Conservation (phyloP, 2,113 vertebrate genomes). For the Halichoerus grypus region DNA sequence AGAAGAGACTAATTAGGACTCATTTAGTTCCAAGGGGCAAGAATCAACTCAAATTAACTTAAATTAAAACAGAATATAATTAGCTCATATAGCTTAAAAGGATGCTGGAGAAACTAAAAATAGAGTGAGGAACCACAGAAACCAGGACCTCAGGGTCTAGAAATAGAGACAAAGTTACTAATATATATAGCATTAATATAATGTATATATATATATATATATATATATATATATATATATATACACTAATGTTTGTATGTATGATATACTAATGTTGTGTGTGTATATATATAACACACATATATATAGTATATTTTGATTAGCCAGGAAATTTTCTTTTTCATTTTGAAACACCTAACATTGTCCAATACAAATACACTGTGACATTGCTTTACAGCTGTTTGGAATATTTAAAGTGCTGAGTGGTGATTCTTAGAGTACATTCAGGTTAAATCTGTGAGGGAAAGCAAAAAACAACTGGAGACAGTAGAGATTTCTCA, state of each 20-base stretch:
- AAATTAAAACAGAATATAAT: conserved; percentile 41
- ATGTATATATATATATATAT: neutral
- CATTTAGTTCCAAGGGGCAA: conserved; percentile 33
- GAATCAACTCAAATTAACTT: neutral
- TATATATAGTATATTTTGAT: neutral
- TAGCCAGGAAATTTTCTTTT: neutral
- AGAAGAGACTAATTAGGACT: neutral
- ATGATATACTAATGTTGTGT: neutral
- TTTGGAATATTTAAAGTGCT: neutral
- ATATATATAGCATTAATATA: neutral
- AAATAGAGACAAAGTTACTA: neutral
- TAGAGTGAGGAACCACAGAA: neutral
- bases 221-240: neutral
- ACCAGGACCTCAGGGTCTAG: neutral
- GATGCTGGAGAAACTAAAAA: neutral
- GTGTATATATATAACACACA: neutral
- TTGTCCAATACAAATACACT: neutral
- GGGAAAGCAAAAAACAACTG: neutral
- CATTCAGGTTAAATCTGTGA: neutral
- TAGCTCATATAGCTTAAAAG: neutral
- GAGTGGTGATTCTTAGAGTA: neutral
- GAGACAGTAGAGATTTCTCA: neutral
- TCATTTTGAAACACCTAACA: neutral
- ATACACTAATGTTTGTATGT: neutral
- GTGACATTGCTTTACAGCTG: neutral